Evolutionary conservation across 2,888 invertebrate genomes (phyloP), one percentile per base, ranked within the genome.

Genomic region (Cartodere bifasciata): DNA sequence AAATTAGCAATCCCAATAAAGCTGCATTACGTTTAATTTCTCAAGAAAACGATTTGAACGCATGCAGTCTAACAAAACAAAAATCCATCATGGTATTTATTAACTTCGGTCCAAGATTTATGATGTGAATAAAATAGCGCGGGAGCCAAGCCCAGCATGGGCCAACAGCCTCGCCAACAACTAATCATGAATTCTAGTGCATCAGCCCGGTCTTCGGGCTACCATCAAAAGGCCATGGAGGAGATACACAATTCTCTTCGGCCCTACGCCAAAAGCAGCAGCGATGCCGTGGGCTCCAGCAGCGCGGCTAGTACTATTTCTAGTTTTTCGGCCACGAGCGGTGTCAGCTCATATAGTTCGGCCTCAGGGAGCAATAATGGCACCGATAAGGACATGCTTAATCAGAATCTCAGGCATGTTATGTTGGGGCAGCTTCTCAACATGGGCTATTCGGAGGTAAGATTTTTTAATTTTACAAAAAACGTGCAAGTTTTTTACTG

Each of bases 161-260:
- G 63, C 63, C 63, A 63, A 50, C 62, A 61, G 62, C 61, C 62
- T 54, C 51, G 51, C 48, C 39, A 48, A 44, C 46, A 45, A 35
- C 42, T 37, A 63, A 69, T 63, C 62, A 72, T 72, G 72, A 71
- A 70, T 66, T 68, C 69, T 60, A 69, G 68, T 62, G 67, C 69
- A 61, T 65, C 56, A 37, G 55, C 58, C 54, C 56, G 58, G 32
- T 52, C 57, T 58, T 72, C 78, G 65, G 80, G 80, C 65, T 85
- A 85, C 64, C 80, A 80, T 64, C 81, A 83, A 63, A 83, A 84
- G 66, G 85, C 85, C 56, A 72, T 86, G 62, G 83, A 81, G 63
- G 80, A 84, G 63, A 86, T 85, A 53, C 72, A 85, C 47, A 83
- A 83, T 60, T 83, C 84, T 37, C 62, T 85, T 48, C 67, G 79